A percentile compares a stretch with the other conserved stretches of the same genome.
These are phyloP conservation scores for Machaerirhynchus nigripectus DNA, from an alignment of 2,113 vertebrate species.

Conservation along the genomic window DNA sequence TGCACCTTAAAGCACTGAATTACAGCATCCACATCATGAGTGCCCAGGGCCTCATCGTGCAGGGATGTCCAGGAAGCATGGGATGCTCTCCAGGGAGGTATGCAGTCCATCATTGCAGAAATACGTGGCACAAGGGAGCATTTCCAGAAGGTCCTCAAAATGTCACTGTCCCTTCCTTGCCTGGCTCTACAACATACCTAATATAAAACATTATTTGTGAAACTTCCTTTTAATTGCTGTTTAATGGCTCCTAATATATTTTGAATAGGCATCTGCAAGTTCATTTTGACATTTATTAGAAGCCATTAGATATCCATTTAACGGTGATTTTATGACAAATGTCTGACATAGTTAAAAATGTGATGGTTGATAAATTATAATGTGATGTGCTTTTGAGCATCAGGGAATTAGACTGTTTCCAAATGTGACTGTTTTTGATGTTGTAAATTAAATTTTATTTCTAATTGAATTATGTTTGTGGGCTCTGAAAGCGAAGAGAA, in stretches of 20 bases:
- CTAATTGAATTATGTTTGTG: neutral
- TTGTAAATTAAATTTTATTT: slow-evolving; percentile 37
- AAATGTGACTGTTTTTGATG: slow-evolving; percentile 24
- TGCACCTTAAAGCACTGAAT: neutral
- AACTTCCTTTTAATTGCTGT: slow-evolving; percentile 56
- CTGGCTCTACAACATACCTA: neutral
- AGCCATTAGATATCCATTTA: slow-evolving; percentile 48
- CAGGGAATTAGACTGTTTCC: slow-evolving; percentile 28
- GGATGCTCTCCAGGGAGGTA: neutral
- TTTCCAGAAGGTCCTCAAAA: slow-evolving; percentile 3
- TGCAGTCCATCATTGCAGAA: neutral
- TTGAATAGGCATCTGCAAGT: slow-evolving; percentile 39
- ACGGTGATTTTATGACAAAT: slow-evolving; percentile 57
- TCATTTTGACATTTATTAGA: slow-evolving; percentile 63
- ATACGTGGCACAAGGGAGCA: neutral
- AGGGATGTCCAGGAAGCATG: neutral
- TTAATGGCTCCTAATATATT: slow-evolving; percentile 64
- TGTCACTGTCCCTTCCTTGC: neutral
- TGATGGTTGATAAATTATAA: slow-evolving; percentile 53
- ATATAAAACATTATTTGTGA: slow-evolving; percentile 51
- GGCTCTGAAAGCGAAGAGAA: neutral
- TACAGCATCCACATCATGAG: neutral
- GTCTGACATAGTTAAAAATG: slow-evolving; percentile 55
- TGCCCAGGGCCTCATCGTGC: neutral
- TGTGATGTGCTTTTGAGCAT: slow-evolving; percentile 4